A percentile compares a stretch with the other conserved stretches of the same genome.
phyloP scores from a whole-genome alignment of 2,113 vertebrate species.

The Tetrax tetrax region DNA sequence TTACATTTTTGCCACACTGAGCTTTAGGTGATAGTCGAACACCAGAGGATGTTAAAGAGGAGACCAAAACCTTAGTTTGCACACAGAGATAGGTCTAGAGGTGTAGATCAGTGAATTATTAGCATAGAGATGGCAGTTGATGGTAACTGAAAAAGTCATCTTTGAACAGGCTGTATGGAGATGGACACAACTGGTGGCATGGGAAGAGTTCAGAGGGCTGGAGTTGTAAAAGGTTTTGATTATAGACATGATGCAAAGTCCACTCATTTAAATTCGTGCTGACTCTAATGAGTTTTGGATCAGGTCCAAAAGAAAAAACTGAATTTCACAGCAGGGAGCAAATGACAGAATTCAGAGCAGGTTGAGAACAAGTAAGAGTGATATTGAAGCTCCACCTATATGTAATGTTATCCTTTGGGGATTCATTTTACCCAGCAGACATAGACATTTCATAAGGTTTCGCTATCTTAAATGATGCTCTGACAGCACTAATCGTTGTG shows the following conservation, averaged over 20 bases:
- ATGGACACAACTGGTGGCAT: neutral
- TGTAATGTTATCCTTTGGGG: neutral
- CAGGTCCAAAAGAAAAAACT: neutral
- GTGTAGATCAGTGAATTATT: slow-evolving; percentile 26
- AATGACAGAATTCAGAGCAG: slow-evolving; percentile 25
- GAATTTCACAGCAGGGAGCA: neutral
- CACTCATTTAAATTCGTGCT: slow-evolving; percentile 1
- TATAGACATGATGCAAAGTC: slow-evolving; percentile 21
- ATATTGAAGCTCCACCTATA: neutral
- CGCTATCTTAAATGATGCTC: neutral
- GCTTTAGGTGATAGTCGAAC: neutral
- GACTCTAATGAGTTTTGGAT: slow-evolving; percentile 32
- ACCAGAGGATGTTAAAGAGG: neutral
- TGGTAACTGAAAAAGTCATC: slow-evolving; percentile 8
- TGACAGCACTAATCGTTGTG: neutral
- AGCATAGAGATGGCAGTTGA: slow-evolving; percentile 17
- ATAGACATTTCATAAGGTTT: neutral
- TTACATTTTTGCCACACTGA: neutral
- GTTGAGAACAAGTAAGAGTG: neutral
- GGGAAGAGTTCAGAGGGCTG: slow-evolving; percentile 20
- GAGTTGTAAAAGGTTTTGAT: slow-evolving; percentile 32
- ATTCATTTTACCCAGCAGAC: neutral
- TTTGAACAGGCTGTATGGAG: neutral
- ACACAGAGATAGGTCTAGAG: neutral
- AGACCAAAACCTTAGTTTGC: neutral